Evolutionary conservation across 2,113 vertebrate species (phyloP), one percentile per base, ranked within the genome.

Genomic region (Orthonyx spaldingii): DNA sequence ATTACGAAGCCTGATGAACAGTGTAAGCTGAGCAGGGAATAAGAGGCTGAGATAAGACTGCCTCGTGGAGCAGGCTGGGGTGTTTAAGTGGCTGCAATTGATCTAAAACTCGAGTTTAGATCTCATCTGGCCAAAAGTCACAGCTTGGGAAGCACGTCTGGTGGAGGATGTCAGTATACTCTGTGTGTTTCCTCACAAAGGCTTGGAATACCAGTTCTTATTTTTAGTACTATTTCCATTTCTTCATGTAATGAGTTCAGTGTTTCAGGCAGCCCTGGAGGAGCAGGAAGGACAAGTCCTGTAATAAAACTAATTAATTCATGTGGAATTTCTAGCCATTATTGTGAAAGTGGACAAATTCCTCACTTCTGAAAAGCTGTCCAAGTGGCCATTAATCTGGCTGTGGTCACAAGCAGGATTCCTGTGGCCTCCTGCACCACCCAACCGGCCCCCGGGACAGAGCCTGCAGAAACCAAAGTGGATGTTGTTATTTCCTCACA

Each of bases 231-330:
- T 90, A 39, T 94, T 95, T 96, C 94, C 61, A 92, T 94, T 92
- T 93, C 92, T 96, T 93, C 44, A 30, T 65, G 77, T 87, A 96
- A 95, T 96, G 92, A 92, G 76, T 91, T 95, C 88, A 72, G 89
- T 75, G 86, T 94, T 96, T 89, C 88, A 90, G 69, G 89, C 90
- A 91, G 88, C 92, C 94, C 94, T 93, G 70, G 76, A 95, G 96
- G 76, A 96, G 53, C 69, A 93, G 80, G 88, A 97, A 94, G 92
- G 72, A 96, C 86, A 65, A 72, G 89, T 84, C 86, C 86, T 13
- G 8, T 91, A 96, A 96, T 95, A 96, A 96, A 92, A 87, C 77
- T 89, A 96, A 96, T 96, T 94, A 93, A 92, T 76, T 95, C 64
- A 59, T 92, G 86, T 84, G 92, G 92, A 96, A 94, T 95, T 96